These are phyloP conservation scores for Sabatieria punctata DNA, from an alignment of 2,888 invertebrate genomes.

Conservation along the genomic window DNA sequence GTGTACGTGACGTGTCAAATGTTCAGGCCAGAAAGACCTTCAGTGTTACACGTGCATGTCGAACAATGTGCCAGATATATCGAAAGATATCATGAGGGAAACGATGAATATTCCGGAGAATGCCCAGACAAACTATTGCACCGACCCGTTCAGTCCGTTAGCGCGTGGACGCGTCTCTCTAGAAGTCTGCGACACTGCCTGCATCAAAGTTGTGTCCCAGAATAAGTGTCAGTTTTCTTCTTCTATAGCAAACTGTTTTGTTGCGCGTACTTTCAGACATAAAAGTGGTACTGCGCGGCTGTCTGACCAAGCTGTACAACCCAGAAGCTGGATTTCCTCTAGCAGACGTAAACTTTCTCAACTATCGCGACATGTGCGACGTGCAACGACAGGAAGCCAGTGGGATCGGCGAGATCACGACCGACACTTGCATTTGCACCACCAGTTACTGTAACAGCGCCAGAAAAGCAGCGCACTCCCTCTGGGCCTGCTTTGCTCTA, in stretches of 20 bases:
- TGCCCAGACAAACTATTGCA: not conserved
- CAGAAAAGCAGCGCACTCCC: no score
- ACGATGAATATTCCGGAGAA: not conserved
- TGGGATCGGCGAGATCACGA: not conserved
- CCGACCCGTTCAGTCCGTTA: not conserved
- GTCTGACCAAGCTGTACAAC: not conserved
- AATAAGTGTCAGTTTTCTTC: not conserved
- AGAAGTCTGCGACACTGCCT: not conserved
- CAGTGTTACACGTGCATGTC: not conserved
- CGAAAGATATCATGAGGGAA: not conserved
- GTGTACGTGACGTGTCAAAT: no score
- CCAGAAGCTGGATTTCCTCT: not conserved
- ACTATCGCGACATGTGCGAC: not conserved
- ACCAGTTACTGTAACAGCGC: not conserved
- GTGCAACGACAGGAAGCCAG: not conserved
- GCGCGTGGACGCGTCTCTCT: not conserved
- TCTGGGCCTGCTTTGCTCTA: no score
- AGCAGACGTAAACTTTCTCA: not conserved
- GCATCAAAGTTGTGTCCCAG: not conserved
- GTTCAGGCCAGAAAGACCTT: no score
- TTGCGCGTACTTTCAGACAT: not conserved
- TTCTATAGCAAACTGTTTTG: not conserved
- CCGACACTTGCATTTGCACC: not conserved
- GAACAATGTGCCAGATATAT: not conserved
- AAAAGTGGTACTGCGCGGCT: not conserved